Percentiles rank a stretch among this genome's conserved stretches.
Evolutionary conservation across 2,797 vertebrate species (phyloP).

Genomic region (Hoplostethus mediterraneus): DNA sequence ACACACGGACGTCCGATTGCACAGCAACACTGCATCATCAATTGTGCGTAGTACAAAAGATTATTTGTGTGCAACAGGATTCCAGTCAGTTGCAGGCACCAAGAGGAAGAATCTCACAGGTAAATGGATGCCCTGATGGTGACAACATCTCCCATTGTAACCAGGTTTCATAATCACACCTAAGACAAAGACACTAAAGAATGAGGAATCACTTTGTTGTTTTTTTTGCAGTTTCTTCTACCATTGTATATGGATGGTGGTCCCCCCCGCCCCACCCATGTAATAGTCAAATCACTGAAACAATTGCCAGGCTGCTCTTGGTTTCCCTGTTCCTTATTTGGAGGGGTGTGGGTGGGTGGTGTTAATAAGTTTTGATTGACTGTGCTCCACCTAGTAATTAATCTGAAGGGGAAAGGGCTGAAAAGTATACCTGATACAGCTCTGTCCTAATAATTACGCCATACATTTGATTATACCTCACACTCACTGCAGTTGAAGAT

Average conservation of each 20-base stretch:
- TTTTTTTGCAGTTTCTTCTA: not conserved
- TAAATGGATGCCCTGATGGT: not conserved
- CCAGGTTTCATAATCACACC: not conserved
- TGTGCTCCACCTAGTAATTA: not conserved
- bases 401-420: not conserved
- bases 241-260: not conserved
- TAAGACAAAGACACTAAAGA: constrained; percentile 27
- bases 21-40: not conserved
- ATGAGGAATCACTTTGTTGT: constrained; percentile 38
- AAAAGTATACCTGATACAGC: not conserved
- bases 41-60: constrained; percentile 19
- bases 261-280: not conserved
- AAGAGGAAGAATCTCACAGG: constrained; percentile 4
- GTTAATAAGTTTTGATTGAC: not conserved
- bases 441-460: not conserved
- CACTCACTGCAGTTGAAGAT: not conserved
- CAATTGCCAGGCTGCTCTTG: not conserved
- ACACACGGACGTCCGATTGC: not conserved
- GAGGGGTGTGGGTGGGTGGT: not conserved
- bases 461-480: not conserved
- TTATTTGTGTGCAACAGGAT: not conserved
- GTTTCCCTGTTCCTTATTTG: not conserved
- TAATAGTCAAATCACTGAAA: not conserved
- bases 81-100: not conserved
- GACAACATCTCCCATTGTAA: constrained; percentile 9